Conservation (phyloP, 2,888 invertebrate genomes). For the Salticus scenicus region DNA sequence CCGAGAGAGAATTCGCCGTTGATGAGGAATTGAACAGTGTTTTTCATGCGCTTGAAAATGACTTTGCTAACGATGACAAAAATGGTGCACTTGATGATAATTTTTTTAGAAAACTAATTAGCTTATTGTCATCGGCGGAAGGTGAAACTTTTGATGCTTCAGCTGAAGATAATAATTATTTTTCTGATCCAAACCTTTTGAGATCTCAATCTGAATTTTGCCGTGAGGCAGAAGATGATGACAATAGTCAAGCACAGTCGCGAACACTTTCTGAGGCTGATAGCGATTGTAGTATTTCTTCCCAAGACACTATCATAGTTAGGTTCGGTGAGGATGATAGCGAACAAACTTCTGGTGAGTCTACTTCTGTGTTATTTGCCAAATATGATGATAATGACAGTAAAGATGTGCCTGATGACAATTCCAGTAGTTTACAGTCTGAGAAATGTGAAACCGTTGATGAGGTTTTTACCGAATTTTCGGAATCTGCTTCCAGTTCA, state of each 20-base stretch:
- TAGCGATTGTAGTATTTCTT: slow-evolving; percentile 71
- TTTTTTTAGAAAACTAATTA: slow-evolving; percentile 52
- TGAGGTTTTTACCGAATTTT: slow-evolving; percentile 44
- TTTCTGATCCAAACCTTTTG: slow-evolving; percentile 38
- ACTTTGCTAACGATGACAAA: slow-evolving; percentile 19
- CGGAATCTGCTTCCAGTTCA: neutral
- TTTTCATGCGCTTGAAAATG: slow-evolving; percentile 46
- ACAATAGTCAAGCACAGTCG: slow-evolving; percentile 43
- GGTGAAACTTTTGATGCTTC: neutral
- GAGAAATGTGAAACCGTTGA: slow-evolving; percentile 25
- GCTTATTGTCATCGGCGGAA: slow-evolving; percentile 38
- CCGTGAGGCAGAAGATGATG: slow-evolving; percentile 33
- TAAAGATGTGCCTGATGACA: neutral
- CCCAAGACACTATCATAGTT: slow-evolving; percentile 72
- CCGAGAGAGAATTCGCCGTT: slow-evolving; percentile 59
- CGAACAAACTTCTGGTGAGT: neutral
- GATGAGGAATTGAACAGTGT: slow-evolving; percentile 65
- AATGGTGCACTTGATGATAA: slow-evolving; percentile 37
- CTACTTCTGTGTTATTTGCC: neutral
- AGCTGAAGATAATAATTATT: slow-evolving; percentile 32
- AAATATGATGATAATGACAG: neutral
- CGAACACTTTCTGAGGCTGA: slow-evolving; percentile 62
- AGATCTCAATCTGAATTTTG: neutral
- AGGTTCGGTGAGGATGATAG: slow-evolving; percentile 49
- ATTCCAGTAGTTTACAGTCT: neutral